These are phyloP conservation scores for Lemur catta DNA, from an alignment of 2,797 vertebrate species.

Conservation along the genomic window DNA sequence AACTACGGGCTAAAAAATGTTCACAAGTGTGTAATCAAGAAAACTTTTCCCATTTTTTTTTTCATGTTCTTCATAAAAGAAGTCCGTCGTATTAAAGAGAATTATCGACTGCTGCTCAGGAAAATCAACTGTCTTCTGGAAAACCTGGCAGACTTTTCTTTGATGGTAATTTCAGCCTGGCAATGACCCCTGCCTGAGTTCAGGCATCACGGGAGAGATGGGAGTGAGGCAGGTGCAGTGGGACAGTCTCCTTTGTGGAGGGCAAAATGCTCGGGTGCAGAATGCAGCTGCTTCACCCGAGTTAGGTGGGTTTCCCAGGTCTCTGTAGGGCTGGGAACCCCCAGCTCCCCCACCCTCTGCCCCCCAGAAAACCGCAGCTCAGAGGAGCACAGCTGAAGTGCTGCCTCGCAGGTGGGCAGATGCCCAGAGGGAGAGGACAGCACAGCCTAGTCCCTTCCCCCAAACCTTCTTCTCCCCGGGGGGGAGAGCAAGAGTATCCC, in stretches of 20 bases:
- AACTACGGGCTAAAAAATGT: background rate
- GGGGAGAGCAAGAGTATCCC: no score
- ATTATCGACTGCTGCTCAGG: no score
- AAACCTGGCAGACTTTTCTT: background rate
- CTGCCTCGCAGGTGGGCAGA: background rate
- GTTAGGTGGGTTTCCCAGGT: background rate
- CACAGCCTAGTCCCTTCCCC: accelerated
- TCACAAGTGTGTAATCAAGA: background rate
- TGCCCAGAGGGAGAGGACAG: background rate
- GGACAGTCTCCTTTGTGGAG: background rate
- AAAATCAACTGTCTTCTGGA: background rate
- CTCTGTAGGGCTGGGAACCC: background rate
- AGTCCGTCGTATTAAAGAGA: background rate
- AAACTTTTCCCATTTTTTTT: background rate
- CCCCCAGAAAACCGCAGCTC: background rate
- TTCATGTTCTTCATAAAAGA: background rate
- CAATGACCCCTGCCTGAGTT: background rate
- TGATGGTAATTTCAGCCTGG: background rate
- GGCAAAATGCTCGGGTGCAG: no score
- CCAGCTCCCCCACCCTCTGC: background rate
- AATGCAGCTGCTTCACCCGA: accelerated
- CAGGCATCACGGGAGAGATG: background rate
- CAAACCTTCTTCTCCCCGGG: no score
- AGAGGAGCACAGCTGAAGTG: no score
- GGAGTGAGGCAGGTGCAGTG: accelerated